Percentiles rank a stretch among this genome's conserved stretches.
These are phyloP conservation scores for Eucidaris tribuloides DNA, from an alignment of 35 echinoderm and acorn worm species.

Conservation along the genomic window DNA sequence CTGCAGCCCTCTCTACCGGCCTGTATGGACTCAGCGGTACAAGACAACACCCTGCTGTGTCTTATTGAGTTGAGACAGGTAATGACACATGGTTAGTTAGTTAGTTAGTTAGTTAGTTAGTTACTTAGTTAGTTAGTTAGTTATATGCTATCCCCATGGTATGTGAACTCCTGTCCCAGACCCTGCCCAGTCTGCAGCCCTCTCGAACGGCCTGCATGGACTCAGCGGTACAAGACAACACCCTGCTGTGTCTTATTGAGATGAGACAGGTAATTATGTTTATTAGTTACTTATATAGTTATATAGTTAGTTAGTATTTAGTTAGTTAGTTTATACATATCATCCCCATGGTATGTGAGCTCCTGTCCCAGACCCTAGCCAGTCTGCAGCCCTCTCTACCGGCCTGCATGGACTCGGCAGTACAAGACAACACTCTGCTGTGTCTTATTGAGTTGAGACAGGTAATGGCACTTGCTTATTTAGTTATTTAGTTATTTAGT, in stretches of 20 bases:
- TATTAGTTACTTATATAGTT: no score
- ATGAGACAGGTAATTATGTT: constrained; percentile 82
- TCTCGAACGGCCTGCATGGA: constrained; percentile 84
- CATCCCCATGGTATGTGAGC: constrained; percentile 82
- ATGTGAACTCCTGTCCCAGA: constrained; percentile 83
- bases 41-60: constrained; percentile 74
- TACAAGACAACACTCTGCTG: constrained; percentile 80
- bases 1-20: constrained; percentile 87
- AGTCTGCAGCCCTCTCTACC: constrained; percentile 86
- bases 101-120: no score
- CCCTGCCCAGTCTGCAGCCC: constrained; percentile 73
- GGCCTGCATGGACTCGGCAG: constrained; percentile 79
- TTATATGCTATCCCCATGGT: constrained; percentile 83
- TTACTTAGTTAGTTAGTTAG: no score
- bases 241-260: constrained; percentile 75
- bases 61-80: constrained; percentile 92
- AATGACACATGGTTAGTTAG: no score
- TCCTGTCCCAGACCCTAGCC: constrained; percentile 76
- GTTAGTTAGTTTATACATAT: no score
- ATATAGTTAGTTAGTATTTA: no score
- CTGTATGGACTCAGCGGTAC: constrained; percentile 80
- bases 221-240: constrained; percentile 78
- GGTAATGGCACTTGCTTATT: no score
- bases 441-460: constrained; percentile 82
- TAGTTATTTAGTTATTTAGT: no score